Percentiles rank a stretch among this genome's conserved stretches.
These are phyloP conservation scores for Acanthopleura granulata DNA, from an alignment of 2,888 invertebrate species.

Conservation along the genomic window DNA sequence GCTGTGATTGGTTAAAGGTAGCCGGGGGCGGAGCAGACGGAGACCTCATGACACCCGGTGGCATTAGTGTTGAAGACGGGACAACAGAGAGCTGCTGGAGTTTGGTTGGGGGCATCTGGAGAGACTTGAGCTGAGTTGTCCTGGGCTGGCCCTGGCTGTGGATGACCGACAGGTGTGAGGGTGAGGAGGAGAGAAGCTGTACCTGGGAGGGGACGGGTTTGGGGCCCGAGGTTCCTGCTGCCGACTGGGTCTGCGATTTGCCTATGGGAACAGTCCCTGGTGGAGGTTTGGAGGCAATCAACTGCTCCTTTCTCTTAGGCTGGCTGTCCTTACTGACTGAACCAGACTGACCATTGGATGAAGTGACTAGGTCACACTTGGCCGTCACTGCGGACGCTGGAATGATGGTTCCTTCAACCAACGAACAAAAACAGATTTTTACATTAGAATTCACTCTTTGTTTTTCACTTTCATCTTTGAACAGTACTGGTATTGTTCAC, in stretches of 20 bases:
- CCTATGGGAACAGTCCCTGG: background rate
- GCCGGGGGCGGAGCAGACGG: background rate
- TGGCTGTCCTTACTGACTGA: background rate
- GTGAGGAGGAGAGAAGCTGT: background rate
- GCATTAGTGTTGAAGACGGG: background rate
- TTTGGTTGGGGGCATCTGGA: background rate
- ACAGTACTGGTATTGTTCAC: too few species aligned
- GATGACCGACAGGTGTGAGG: background rate
- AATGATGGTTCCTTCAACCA: background rate
- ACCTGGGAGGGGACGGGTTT: background rate
- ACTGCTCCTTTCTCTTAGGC: background rate
- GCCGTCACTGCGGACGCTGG: conserved; percentile 1
- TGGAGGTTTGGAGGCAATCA: conserved; percentile 9
- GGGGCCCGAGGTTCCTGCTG: background rate
- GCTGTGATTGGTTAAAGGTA: background rate
- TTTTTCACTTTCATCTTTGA: too few species aligned
- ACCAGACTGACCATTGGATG: background rate
- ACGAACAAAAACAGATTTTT: too few species aligned
- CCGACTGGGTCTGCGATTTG: background rate
- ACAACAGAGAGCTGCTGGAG: background rate
- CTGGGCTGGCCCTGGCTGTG: background rate
- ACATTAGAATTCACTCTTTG: too few species aligned
- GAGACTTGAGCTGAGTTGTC: too few species aligned
- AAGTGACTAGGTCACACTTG: background rate
- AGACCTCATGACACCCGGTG: background rate